Percentiles rank a stretch among this genome's conserved stretches.
These are phyloP conservation scores for Drosophila buzzatii DNA, from an alignment of 2,888 invertebrate species.

Conservation along the genomic window DNA sequence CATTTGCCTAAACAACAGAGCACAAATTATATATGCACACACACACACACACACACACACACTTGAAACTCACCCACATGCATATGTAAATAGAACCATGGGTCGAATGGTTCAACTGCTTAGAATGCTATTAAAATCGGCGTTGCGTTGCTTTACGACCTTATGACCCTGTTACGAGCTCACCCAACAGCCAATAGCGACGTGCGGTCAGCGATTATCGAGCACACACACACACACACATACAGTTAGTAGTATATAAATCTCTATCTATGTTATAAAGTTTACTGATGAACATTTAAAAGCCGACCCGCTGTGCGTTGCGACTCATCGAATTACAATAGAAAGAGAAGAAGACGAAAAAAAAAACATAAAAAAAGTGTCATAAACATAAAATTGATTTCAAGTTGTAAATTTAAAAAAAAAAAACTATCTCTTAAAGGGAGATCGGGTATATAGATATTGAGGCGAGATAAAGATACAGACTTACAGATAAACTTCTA, in stretches of 20 bases:
- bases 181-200: slow-evolving; percentile 7
- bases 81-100: slow-evolving; percentile 37
- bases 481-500: background rate
- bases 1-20: slow-evolving; percentile 18
- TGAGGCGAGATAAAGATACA: background rate
- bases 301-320: slow-evolving; percentile 52
- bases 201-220: slow-evolving; percentile 17
- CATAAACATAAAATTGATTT: slow-evolving; percentile 73
- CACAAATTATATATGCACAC: slow-evolving; percentile 25
- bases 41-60: slow-evolving; percentile 1
- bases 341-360: slow-evolving; percentile 3
- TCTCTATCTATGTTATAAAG: slow-evolving; percentile 1
- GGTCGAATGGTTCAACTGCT: slow-evolving; percentile 26
- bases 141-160: slow-evolving; percentile 39
- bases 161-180: slow-evolving; percentile 22
- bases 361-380: slow-evolving; percentile 55
- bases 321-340: slow-evolving; percentile 9
- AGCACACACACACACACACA: slow-evolving; percentile 7
- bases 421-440: background rate
- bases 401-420: slow-evolving; percentile 29
- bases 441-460: background rate
- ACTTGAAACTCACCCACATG: slow-evolving; percentile 6
- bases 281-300: slow-evolving; percentile 26
- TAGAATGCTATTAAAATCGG: slow-evolving; percentile 39
- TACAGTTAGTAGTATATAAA: background rate